phyloP scores from a whole-genome alignment of 92 coral and sea anemone genomes.

The Micromussa lordhowensis region DNA sequence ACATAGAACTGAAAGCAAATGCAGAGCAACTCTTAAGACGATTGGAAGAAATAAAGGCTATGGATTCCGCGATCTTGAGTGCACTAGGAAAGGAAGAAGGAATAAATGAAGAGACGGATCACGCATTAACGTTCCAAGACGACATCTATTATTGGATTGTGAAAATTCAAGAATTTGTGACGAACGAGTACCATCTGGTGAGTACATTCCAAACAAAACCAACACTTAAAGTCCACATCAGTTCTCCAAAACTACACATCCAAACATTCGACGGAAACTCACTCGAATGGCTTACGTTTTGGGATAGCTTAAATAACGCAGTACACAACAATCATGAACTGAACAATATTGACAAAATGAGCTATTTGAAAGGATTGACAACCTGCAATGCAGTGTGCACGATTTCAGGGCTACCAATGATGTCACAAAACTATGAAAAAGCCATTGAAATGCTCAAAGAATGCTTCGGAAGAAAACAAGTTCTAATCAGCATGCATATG shows the following conservation, averaged over 20 bases:
- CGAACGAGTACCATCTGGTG: constrained; percentile 30
- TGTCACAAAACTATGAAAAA: no score
- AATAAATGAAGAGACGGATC: constrained; percentile 36
- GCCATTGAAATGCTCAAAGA: no score
- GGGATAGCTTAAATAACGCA: not conserved
- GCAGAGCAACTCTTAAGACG: constrained; percentile 29
- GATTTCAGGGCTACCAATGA: constrained; percentile 59
- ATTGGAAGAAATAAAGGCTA: not conserved
- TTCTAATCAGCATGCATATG: no score
- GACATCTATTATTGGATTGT: no score
- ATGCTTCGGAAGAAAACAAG: no score
- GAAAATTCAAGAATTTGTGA: no score
- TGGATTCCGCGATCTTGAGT: constrained; percentile 34
- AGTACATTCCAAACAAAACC: constrained; percentile 57
- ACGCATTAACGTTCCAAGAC: not conserved
- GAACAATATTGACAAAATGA: constrained; percentile 56
- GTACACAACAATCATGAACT: constrained; percentile 45
- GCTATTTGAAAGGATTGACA: constrained; percentile 49
- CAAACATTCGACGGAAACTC: not conserved
- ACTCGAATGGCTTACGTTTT: no score
- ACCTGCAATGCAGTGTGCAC: constrained; percentile 63
- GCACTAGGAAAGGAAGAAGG: constrained; percentile 28
- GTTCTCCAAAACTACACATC: not conserved
- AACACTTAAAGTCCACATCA: constrained; percentile 34
- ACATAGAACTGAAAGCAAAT: constrained; percentile 50